Percentiles rank a stretch among this genome's conserved stretches.
phyloP scores from a whole-genome alignment of 1,140 invertebrate species.

The Chrysomallon squamiferum region DNA sequence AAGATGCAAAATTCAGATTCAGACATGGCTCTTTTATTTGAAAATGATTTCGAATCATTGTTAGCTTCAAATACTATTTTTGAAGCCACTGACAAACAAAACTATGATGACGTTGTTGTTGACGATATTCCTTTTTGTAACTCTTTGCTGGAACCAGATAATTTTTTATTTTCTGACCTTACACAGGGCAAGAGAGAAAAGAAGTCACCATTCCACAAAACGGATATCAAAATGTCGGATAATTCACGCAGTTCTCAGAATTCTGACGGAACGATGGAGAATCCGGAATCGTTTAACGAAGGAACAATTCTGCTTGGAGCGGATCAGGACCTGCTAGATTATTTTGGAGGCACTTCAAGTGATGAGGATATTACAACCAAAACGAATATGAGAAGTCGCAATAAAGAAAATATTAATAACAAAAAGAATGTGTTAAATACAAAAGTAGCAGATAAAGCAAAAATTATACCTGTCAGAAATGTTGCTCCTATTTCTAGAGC shows the following conservation, averaged over 20 bases:
- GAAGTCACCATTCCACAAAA: conserved; percentile 51
- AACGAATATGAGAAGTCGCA: neutral
- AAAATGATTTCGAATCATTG: neutral
- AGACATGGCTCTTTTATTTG: neutral
- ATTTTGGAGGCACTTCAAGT: neutral
- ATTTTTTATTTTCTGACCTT: conserved; percentile 3
- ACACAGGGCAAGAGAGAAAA: conserved; percentile 7
- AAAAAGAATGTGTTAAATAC: neutral
- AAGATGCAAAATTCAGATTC: no score
- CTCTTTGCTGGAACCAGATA: conserved; percentile 7
- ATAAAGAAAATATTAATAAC: neutral
- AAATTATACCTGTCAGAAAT: no score
- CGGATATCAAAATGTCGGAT: conserved; percentile 48
- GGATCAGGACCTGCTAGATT: neutral
- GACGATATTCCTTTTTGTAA: neutral
- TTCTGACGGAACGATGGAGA: no score
- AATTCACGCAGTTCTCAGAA: conserved; percentile 23
- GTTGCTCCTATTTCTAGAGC: no score
- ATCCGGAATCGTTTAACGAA: no score
- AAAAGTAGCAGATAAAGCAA: no score
- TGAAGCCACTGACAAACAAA: no score
- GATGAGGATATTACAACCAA: neutral
- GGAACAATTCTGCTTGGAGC: conserved; percentile 1
- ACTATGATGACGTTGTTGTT: neutral
- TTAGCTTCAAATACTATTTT: no score